phyloP scores from a whole-genome alignment of 2,888 invertebrate genomes.

The Phyllotreta cruciferae region DNA sequence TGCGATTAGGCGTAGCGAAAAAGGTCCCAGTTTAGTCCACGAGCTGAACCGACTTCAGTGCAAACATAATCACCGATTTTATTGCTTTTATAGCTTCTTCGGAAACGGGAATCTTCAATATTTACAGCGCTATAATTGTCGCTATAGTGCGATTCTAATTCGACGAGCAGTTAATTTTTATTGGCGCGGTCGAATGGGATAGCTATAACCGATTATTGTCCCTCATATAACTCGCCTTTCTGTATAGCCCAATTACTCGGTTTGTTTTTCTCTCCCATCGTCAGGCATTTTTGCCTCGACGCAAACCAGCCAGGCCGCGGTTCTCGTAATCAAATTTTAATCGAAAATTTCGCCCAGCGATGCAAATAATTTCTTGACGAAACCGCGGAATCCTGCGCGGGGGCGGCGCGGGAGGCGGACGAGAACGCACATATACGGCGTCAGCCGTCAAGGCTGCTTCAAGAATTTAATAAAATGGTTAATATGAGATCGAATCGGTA shows the following conservation, averaged over 20 bases:
- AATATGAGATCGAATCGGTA: conserved; percentile 38
- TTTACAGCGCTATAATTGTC: conserved; percentile 54
- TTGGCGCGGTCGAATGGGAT: conserved; percentile 42
- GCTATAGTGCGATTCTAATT: conserved; percentile 53
- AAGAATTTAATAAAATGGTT: conserved; percentile 41
- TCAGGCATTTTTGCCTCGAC: not conserved
- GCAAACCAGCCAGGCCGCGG: not conserved
- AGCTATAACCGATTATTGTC: conserved; percentile 38
- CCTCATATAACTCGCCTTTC: conserved; percentile 34
- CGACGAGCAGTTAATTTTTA: conserved; percentile 57
- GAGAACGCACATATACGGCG: conserved; percentile 20
- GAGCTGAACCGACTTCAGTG: conserved; percentile 6
- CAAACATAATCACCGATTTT: not conserved
- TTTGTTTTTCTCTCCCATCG: conserved; percentile 20
- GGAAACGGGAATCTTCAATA: conserved; percentile 43
- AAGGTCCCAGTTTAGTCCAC: conserved; percentile 19
- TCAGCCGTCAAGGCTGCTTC: conserved; percentile 11
- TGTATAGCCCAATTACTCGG: conserved; percentile 35
- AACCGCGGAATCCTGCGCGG: conserved; percentile 25
- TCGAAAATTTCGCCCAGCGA: conserved; percentile 21
- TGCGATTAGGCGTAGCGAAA: conserved; percentile 39
- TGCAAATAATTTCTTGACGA: conserved; percentile 29
- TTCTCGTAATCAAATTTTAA: conserved; percentile 13
- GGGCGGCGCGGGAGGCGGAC: conserved; percentile 10
- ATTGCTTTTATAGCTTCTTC: conserved; percentile 22